Percentiles rank a stretch among this genome's conserved stretches.
Evolutionary conservation across 1,140 invertebrate species (phyloP).

Genomic region (Drosophila varians): DNA sequence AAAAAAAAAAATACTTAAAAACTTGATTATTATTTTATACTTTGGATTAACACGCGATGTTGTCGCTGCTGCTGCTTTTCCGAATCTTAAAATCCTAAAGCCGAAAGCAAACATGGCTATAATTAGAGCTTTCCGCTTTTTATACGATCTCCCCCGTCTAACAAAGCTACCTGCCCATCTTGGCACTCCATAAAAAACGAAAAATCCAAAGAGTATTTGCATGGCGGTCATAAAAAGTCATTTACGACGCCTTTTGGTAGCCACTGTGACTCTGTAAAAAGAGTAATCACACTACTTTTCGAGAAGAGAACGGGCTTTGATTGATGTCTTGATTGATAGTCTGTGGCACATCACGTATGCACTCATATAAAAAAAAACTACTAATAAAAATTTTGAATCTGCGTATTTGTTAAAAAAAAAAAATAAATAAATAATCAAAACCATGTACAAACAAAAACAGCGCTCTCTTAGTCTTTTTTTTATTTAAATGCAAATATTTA

Average conservation of each 20-base stretch:
- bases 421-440: too few species aligned
- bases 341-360: constrained; percentile 26
- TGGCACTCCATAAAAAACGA: constrained; percentile 30
- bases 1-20: too few species aligned
- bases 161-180: not conserved
- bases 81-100: constrained; percentile 11
- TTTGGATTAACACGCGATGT: constrained; percentile 21
- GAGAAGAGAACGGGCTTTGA: constrained; percentile 29
- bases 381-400: too few species aligned
- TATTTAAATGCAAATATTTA: too few species aligned
- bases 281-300: not conserved
- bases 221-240: constrained; percentile 7
- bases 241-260: not conserved
- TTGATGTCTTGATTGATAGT: constrained; percentile 39
- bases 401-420: too few species aligned
- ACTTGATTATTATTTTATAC: too few species aligned
- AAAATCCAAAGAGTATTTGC: constrained; percentile 21
- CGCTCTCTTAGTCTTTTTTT: too few species aligned
- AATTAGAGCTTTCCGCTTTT: constrained; percentile 38
- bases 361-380: constrained; percentile 3
- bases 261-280: constrained; percentile 24
- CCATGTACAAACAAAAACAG: too few species aligned
- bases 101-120: constrained; percentile 47
- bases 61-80: not conserved
- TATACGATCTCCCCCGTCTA: constrained; percentile 12